Evolutionary conservation across 1,140 invertebrate genomes (phyloP).

Genomic region (Drosophila oshimai): DNA sequence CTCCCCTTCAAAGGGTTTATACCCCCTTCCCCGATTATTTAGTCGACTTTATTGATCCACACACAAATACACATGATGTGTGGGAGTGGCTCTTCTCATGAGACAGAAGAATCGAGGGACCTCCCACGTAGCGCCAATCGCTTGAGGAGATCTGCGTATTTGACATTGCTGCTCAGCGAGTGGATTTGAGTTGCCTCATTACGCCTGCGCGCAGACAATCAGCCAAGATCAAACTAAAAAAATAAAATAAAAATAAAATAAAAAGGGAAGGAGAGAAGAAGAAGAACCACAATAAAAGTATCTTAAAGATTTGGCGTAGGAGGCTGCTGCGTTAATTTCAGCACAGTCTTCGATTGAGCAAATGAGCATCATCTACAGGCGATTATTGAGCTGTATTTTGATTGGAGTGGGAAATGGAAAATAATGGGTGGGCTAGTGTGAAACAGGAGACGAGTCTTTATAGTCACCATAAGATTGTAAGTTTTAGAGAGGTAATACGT

Average conservation of each 20-base stretch:
- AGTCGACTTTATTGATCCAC: constrained; percentile 37
- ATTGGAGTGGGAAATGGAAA: not conserved
- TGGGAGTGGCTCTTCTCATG: constrained; percentile 31
- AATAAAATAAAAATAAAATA: constrained; percentile 9
- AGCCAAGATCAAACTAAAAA: constrained; percentile 20
- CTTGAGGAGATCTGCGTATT: constrained; percentile 66
- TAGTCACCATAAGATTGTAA: constrained; percentile 1
- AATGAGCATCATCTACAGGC: constrained; percentile 26
- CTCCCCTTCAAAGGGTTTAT: not conserved
- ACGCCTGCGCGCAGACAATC: constrained; percentile 69
- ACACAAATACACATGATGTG: not conserved
- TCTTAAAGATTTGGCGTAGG: constrained; percentile 36
- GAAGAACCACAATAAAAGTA: constrained; percentile 11
- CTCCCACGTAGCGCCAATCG: constrained; percentile 73
- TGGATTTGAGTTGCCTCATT: constrained; percentile 51
- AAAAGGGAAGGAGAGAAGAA: not conserved
- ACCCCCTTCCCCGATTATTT: not conserved
- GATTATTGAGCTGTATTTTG: constrained; percentile 32
- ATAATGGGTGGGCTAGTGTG: not conserved
- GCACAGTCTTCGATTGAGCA: constrained; percentile 33
- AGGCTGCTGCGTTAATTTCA: constrained; percentile 46
- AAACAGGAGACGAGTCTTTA: constrained; percentile 39
- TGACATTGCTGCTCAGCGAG: constrained; percentile 60
- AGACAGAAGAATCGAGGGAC: constrained; percentile 14
- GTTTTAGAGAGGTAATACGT: not conserved